Evolutionary conservation across 2,888 invertebrate species (phyloP).

Genomic region (Rotaria macrura): DNA sequence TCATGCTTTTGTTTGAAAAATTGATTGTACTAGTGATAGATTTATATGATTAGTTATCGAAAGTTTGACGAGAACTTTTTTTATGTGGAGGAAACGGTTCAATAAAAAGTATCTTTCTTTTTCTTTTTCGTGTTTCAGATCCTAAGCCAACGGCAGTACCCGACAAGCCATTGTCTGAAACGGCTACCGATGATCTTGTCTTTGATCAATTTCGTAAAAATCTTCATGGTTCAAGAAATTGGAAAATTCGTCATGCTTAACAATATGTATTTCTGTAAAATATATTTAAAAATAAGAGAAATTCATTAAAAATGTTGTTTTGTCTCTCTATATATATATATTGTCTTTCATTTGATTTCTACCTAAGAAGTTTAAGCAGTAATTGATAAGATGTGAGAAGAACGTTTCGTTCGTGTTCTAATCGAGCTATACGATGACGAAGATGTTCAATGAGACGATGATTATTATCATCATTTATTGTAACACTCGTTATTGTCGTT

Average conservation of each 20-base stretch:
- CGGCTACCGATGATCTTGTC: not conserved
- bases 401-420: constrained; percentile 8
- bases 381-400: not conserved
- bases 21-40: too few relatives aligned
- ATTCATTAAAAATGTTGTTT: not conserved
- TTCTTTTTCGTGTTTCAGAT: not conserved
- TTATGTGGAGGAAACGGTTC: too few relatives aligned
- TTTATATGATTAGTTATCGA: too few relatives aligned
- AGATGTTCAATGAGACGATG: not conserved
- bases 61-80: too few relatives aligned
- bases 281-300: not conserved
- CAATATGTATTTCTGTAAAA: constrained; percentile 10
- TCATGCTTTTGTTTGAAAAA: too few relatives aligned
- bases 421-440: not conserved
- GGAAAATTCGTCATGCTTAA: constrained; percentile 4
- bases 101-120: not conserved
- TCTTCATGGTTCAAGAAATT: not conserved
- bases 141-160: not conserved
- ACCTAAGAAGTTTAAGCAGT: not conserved
- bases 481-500: not conserved
- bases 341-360: not conserved
- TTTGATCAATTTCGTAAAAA: constrained; percentile 15
- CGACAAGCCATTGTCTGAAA: constrained; percentile 7
- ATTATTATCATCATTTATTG: not conserved
- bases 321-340: not conserved